Evolutionary conservation across 2,888 invertebrate species (phyloP), one percentile per base, ranked within the genome.

Genomic region (Drosophila neotestacea): DNA sequence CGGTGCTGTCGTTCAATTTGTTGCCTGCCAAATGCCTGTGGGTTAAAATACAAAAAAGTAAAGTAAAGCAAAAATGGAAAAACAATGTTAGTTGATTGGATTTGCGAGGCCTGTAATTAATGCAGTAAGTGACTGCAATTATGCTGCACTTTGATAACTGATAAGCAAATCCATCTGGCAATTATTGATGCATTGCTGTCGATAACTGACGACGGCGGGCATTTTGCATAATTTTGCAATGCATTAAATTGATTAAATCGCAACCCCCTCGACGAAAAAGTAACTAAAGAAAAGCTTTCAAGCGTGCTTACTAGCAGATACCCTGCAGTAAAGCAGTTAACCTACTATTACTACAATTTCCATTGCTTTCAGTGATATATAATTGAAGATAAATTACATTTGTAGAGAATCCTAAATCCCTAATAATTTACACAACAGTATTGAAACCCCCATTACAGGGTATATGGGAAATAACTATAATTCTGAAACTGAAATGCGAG

Each of bases 11-110:
- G 60, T 93, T 92, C 48, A 95, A 89, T 84, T 93, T 93, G 86
- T 95, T 95, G 66, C 93, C 93, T 64, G 94, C 94, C 79, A 95
- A 90, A 87, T 94, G 94, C 83, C 95, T 95, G 92, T 27, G 36
- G 62, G 44, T 58, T 11, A 16, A 52, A 36, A 38, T 22, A 22
- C 22, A 22, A 22, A 22, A 22, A 22, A 22, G 16, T 22, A 22
- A 22, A 22, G 3, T 22, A 34, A 36, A 27, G n/a, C 7, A 27
- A 28, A 36, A 16, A n/a, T 11, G 6, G 30, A 48, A 59, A 58
- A 75, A 68, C 60, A 76, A 80, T 76, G 65, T 78, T 63, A 82
- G 64, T 55, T 66, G 81, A 72, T 71, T 76, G 81, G 67, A 55
- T 65, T 67, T 52, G 16, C 7, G 36, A 60, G 52, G 52, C 38